Evolutionary conservation across 2,113 vertebrate genomes (phyloP), one percentile per base, ranked within the genome.

Genomic region (Gambusia affinis): DNA sequence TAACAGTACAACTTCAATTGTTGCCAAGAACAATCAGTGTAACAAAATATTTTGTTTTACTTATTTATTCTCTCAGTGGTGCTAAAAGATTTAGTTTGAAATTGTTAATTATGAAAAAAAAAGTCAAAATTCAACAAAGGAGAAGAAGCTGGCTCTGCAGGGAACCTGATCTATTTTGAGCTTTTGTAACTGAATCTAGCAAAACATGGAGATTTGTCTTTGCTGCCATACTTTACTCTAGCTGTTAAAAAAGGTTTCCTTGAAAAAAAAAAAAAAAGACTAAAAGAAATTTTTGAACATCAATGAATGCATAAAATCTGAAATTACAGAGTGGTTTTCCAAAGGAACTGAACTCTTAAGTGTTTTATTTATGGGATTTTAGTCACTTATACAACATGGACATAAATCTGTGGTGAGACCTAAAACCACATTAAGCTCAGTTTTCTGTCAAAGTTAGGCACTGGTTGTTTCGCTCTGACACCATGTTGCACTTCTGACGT

Each of bases 151-250:
- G 30, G 39, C 1, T 24, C 4, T 37, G 60, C 54, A 8, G 12
- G 29, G 33, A 31, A 64, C 17, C 61, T 70, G 81, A 85, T 70
- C 72, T 75, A 60, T 6, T 57, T 57, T 74, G 28, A n/a, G 47
- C 71, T 78, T 75, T 78, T 54, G 35, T 78, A 79, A 76, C 80
- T 82, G 78, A 75, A 82, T 28, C 72, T 81, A 85, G 85, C 69
- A 74, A 63, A 33, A 83, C 35, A 57, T 60, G 69, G 68, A 69
- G 54, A 61, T 78, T 57, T 42, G 12, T 47, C 66, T 63, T 33
- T 72, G 66, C 47, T 30, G 28, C 65, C 30, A 33, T 65, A 71
- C 27, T 27, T 27, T 22, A 54, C 22, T 19, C 4, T 5, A 57
- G 51, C 51, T 24, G 10, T 57, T 10, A 57, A 57, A 51, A 54